Conservation (phyloP, 2,888 invertebrate species). For the Eupithecia centaureata region DNA sequence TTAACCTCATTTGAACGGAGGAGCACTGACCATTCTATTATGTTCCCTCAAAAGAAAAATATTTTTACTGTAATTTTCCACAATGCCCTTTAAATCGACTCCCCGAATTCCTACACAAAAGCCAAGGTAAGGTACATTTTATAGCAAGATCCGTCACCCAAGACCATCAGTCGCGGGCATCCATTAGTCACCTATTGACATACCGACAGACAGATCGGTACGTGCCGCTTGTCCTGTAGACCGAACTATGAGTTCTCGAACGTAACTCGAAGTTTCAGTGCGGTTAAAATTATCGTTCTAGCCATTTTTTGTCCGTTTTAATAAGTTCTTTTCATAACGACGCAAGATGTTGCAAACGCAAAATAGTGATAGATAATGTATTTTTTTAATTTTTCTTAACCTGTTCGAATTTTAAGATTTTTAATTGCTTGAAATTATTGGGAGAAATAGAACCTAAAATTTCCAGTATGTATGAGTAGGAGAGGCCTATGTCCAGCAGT, state of each 20-base stretch:
- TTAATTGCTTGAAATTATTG: too few species aligned
- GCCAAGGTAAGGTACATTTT: conserved; percentile 25
- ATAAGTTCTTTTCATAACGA: too few species aligned
- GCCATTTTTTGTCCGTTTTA: neutral
- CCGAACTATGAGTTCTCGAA: conserved; percentile 48
- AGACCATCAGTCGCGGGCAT: conserved; percentile 47
- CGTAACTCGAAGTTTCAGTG: conserved; percentile 17
- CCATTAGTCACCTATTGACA: conserved; percentile 79
- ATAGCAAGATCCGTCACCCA: conserved; percentile 53
- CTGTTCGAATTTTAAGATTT: too few species aligned
- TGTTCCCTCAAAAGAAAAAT: neutral
- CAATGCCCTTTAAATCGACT: neutral
- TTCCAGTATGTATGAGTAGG: neutral
- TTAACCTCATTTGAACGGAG: too few species aligned
- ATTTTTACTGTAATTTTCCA: neutral
- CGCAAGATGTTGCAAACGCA: too few species aligned
- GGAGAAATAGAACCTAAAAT: neutral
- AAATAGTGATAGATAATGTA: too few species aligned
- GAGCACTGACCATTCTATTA: too few species aligned
- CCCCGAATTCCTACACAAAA: neutral
- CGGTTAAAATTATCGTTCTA: neutral
- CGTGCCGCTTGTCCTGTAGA: conserved; percentile 59
- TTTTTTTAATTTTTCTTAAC: too few species aligned
- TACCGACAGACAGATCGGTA: conserved; percentile 72
- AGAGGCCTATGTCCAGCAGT: too few species aligned